Percentiles rank a stretch among this genome's conserved stretches.
Evolutionary conservation across 2,888 invertebrate genomes (phyloP).

Genomic region (Clistopyga incitator): DNA sequence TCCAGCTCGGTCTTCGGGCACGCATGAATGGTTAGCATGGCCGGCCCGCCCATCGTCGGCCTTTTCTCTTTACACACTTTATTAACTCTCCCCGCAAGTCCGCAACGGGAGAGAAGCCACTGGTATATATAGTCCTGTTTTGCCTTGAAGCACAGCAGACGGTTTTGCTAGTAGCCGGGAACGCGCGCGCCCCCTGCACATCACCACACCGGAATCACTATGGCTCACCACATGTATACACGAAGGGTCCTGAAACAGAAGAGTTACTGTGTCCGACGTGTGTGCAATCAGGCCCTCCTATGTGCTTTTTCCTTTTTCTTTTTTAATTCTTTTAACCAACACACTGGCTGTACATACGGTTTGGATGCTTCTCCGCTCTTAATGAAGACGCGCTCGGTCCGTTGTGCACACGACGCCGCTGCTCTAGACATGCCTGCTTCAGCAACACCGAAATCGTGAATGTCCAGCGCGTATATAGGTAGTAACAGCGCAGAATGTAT

Average conservation of each 20-base stretch:
- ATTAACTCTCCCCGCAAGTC: conserved; percentile 76
- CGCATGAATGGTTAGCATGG: conserved; percentile 79
- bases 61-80: conserved; percentile 80
- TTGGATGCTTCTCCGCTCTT: conserved; percentile 30
- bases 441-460: conserved; percentile 22
- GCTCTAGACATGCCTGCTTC: conserved; percentile 31
- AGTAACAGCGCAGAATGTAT: conserved; percentile 31
- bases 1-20: conserved; percentile 70
- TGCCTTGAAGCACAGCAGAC: conserved; percentile 20
- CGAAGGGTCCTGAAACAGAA: conserved; percentile 69
- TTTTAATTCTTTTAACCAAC: conserved; percentile 39
- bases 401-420: background rate
- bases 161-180: conserved; percentile 17
- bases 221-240: conserved; percentile 21
- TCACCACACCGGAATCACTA: conserved; percentile 34
- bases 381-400: conserved; percentile 52
- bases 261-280: conserved; percentile 72
- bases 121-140: conserved; percentile 21
- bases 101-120: background rate
- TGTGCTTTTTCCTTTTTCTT: background rate
- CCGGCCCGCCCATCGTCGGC: conserved; percentile 72
- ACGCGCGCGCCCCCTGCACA: conserved; percentile 24
- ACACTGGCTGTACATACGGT: conserved; percentile 12
- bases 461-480: conserved; percentile 35
- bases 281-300: conserved; percentile 56